Evolutionary conservation across 2,797 vertebrate genomes (phyloP).

Genomic region (Smutsia temminckii): DNA sequence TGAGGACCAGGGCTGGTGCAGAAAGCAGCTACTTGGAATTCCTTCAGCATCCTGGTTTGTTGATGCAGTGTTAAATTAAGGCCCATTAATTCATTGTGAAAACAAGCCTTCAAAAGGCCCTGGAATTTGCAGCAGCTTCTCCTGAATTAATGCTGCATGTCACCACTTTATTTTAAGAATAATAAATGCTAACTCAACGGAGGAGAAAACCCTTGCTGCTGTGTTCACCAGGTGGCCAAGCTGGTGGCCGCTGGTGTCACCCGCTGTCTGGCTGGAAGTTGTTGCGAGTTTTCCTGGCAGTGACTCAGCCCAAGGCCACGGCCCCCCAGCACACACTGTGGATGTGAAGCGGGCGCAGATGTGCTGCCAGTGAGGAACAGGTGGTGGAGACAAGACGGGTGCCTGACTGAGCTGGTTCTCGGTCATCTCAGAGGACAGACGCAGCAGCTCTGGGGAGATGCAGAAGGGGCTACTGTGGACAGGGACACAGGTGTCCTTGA

Average conservation of each 20-base stretch:
- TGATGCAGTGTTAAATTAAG: constrained; percentile 78
- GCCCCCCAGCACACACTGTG: not conserved
- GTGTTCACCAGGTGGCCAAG: not conserved
- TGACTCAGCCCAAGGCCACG: not conserved
- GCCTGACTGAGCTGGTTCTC: not conserved
- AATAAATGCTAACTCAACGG: constrained; percentile 68
- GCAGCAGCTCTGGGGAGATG: not conserved
- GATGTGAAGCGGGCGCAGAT: not conserved
- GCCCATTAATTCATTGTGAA: constrained; percentile 82
- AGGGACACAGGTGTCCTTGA: not conserved
- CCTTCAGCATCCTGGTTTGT: constrained; percentile 64
- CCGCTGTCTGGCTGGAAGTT: not conserved
- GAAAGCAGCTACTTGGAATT: constrained; percentile 72
- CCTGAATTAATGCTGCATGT: constrained; percentile 72
- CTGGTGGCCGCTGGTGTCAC: constrained; percentile 49
- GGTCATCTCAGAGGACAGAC: not conserved
- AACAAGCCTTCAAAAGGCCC: constrained; percentile 79
- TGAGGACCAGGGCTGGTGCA: not conserved
- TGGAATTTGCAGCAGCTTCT: constrained; percentile 75
- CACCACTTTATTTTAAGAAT: constrained; percentile 77
- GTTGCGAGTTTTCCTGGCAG: not conserved
- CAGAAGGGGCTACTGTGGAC: too few relatives aligned
- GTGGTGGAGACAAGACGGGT: not conserved
- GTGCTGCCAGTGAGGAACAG: not conserved
- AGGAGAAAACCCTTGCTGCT: constrained; percentile 24